These are phyloP conservation scores for Takifugu ocellatus DNA, from an alignment of 2,797 vertebrate genomes.

Conservation along the genomic window DNA sequence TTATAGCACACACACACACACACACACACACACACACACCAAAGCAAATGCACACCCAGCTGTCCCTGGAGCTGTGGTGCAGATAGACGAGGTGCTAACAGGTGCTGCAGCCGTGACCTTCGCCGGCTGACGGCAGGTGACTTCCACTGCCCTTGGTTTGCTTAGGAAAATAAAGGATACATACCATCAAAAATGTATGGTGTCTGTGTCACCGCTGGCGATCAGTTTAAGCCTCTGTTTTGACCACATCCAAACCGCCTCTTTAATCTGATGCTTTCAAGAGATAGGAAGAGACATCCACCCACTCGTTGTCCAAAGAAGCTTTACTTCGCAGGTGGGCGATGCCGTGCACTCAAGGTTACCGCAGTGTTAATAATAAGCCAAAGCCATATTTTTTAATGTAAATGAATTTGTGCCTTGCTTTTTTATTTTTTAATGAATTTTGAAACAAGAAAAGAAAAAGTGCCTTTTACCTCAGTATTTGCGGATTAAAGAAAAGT, in stretches of 20 bases:
- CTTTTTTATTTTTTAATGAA: slow-evolving; percentile 39
- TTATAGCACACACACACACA: slow-evolving; percentile 42
- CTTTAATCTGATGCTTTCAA: slow-evolving; percentile 62
- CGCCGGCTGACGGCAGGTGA: slow-evolving; percentile 73
- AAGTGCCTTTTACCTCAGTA: slow-evolving; percentile 70
- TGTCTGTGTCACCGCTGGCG: slow-evolving; percentile 43
- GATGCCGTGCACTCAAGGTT: slow-evolving; percentile 71
- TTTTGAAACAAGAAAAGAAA: slow-evolving; percentile 52
- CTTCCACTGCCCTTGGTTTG: slow-evolving; percentile 71
- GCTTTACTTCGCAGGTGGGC: slow-evolving; percentile 37
- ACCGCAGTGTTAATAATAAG: slow-evolving; percentile 75
- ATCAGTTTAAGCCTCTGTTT: slow-evolving; percentile 66
- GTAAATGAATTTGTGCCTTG: slow-evolving; percentile 56
- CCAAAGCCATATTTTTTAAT: slow-evolving; percentile 68
- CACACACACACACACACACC: slow-evolving; percentile 39
- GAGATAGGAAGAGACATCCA: slow-evolving; percentile 58
- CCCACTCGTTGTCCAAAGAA: slow-evolving; percentile 42
- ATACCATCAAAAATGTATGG: slow-evolving; percentile 64
- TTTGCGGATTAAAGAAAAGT: slow-evolving; percentile 42
- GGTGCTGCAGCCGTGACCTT: slow-evolving; percentile 74
- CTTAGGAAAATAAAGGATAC: slow-evolving; percentile 65
- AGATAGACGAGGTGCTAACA: slow-evolving; percentile 78
- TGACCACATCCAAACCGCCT: slow-evolving; percentile 61
- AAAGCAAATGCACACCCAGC: slow-evolving; percentile 69
- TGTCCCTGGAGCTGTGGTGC: slow-evolving; percentile 73